phyloP scores from a whole-genome alignment of 1,140 invertebrate species.

The Nylanderia fulva region DNA sequence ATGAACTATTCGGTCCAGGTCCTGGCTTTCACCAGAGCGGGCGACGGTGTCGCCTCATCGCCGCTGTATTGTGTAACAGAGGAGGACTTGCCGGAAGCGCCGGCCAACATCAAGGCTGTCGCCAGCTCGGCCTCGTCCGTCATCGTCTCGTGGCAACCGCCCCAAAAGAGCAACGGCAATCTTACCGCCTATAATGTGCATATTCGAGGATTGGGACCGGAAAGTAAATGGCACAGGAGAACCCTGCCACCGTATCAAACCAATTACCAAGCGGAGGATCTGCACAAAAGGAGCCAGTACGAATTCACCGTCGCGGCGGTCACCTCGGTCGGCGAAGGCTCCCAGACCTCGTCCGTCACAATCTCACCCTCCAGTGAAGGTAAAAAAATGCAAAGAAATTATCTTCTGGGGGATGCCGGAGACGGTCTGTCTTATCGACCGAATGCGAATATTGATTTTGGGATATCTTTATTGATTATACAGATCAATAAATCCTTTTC shows the following conservation, averaged over 20 bases:
- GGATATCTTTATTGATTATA: too few relatives aligned
- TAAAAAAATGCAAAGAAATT: conserved; percentile 73
- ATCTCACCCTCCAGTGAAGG: conserved; percentile 92
- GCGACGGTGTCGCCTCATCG: conserved; percentile 93
- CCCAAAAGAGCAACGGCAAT: conserved; percentile 87
- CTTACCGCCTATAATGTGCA: conserved; percentile 87
- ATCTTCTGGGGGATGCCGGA: too few relatives aligned
- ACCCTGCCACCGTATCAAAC: conserved; percentile 83
- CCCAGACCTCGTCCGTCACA: conserved; percentile 91
- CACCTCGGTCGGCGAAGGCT: conserved; percentile 93
- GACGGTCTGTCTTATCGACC: too few relatives aligned
- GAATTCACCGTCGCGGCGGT: conserved; percentile 91
- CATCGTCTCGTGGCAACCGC: conserved; percentile 93
- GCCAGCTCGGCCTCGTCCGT: conserved; percentile 94
- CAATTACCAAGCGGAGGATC: conserved; percentile 85
- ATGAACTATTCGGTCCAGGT: conserved; percentile 97
- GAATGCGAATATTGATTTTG: too few relatives aligned
- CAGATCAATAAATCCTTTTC: too few relatives aligned
- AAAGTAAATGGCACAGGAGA: conserved; percentile 82
- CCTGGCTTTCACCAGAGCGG: conserved; percentile 94
- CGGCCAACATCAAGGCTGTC: conserved; percentile 95
- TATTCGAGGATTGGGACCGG: conserved; percentile 79
- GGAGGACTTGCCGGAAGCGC: conserved; percentile 96
- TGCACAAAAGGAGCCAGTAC: conserved; percentile 86
- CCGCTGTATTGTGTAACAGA: conserved; percentile 95